These are phyloP conservation scores for Meloidogyne chitwoodi DNA, from an alignment of 1,140 invertebrate genomes.

Conservation along the genomic window DNA sequence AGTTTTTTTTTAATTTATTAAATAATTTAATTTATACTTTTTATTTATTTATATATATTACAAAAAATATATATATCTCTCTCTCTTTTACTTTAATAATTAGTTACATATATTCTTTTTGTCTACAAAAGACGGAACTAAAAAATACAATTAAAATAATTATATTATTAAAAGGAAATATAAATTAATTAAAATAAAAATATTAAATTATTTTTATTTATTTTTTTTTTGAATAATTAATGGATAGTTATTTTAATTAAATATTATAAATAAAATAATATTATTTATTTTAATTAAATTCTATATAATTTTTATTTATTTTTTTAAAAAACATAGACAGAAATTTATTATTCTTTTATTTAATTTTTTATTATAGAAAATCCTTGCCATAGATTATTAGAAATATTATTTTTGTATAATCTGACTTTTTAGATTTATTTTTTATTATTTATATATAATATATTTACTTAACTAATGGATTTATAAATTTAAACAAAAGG, in stretches of 20 bases:
- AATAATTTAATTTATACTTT: background rate
- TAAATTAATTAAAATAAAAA: background rate
- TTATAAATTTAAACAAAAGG: background rate
- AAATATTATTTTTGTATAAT: too few species aligned
- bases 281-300: too few species aligned
- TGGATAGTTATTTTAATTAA: too few species aligned
- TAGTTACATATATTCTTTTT: background rate
- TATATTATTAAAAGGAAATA: too few species aligned
- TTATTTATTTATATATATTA: background rate
- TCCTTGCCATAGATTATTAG: too few species aligned
- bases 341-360: too few species aligned
- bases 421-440: too few species aligned
- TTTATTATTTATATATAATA: background rate
- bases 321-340: too few species aligned
- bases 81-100: background rate
- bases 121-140: background rate
- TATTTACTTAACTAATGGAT: background rate
- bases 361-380: too few species aligned
- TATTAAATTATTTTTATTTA: background rate
- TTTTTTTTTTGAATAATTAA: background rate
- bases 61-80: background rate
- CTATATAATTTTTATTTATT: too few species aligned
- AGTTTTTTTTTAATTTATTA: slow-evolving; percentile 32
- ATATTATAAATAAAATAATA: too few species aligned
- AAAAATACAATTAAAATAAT: background rate